phyloP scores from a whole-genome alignment of 1,140 invertebrate genomes.

The Bombus waltoni region DNA sequence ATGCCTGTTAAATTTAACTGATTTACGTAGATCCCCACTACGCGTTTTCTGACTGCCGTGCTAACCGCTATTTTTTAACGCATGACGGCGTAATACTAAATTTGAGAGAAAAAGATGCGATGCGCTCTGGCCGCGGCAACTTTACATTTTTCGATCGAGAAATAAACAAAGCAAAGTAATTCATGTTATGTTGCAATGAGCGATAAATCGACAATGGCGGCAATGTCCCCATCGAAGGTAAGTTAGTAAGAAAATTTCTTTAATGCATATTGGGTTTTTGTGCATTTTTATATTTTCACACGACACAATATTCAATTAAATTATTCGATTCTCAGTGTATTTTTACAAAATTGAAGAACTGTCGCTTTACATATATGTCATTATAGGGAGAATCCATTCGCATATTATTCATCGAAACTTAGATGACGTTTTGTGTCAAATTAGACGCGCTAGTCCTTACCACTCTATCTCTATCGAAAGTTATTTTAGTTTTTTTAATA shows the following conservation, averaged over 20 bases:
- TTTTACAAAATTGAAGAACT: background rate
- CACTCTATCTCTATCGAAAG: background rate
- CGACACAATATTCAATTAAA: background rate
- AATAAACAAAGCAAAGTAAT: slow-evolving; percentile 24
- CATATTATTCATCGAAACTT: slow-evolving; percentile 17
- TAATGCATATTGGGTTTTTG: background rate
- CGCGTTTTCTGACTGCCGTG: background rate
- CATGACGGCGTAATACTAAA: background rate
- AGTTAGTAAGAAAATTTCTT: slow-evolving; percentile 56
- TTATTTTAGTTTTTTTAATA: background rate
- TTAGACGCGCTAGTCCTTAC: slow-evolving; percentile 6
- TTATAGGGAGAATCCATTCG: background rate
- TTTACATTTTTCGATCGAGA: background rate
- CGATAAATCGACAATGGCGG: slow-evolving; percentile 80
- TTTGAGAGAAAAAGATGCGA: slow-evolving; percentile 37
- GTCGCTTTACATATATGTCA: background rate
- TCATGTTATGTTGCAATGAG: slow-evolving; percentile 64
- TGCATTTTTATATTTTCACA: background rate
- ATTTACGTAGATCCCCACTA: background rate
- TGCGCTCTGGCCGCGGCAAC: background rate
- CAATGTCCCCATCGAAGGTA: slow-evolving; percentile 81
- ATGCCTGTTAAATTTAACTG: slow-evolving; percentile 38
- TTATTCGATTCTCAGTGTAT: background rate
- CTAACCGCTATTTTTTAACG: slow-evolving; percentile 4
- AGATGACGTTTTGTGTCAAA: slow-evolving; percentile 41